Base-by-base conservation (phyloP, 2,797 vertebrate species). In the Hephaestus fuliginosus region DNA sequence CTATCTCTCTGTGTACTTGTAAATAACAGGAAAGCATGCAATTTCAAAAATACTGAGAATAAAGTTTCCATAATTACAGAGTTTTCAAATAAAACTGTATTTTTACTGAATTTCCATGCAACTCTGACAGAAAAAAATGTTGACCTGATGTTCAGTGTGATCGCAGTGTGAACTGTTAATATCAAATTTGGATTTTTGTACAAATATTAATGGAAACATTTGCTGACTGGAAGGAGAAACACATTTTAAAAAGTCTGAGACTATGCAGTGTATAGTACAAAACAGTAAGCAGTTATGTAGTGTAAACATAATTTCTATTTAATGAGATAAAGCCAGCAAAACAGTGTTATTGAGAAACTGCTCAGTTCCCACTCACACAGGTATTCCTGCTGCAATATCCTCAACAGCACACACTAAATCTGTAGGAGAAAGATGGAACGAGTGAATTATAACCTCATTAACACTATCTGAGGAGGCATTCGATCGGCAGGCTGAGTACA, bases 381-480 rank as follows among this genome's bases (percentile, higher is more conserved):
- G 46, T 48, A 46, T 46, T 46, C 5, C 44, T 46, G 44, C 44
- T 46, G 15, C 44, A 48, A 48, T 11, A 58, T 60, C 18, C 22
- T 22, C 52, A 64, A 20, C 17, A 68, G n/a, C 39, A 56, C 5
- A 1, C 25, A 62, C 39, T 48, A 44, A 13, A 70, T 25, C 76
- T 60, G 36, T 4, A 61, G 33, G 18, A 63, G 28, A 64, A 46
- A 74, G 30, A 39, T 39, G 22, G 48, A 78, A 63, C 30, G 2
- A 25, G 77, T 22, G 33, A 61, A 67, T 13, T 67, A 52, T 9
- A 56, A 77, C 58, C 60, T 88, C 66, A 83, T 85, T 80, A 80
- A 67, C 62, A 74, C 25, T 58, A 58, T 82, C 53, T 62, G 69
- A 72, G 51, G 61, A 67, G 33, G 61, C 49, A 7, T 78, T 76